A percentile compares a stretch with the other conserved stretches of the same genome.
phyloP scores from a whole-genome alignment of 2,113 vertebrate species.

The Casuarius casuarius region DNA sequence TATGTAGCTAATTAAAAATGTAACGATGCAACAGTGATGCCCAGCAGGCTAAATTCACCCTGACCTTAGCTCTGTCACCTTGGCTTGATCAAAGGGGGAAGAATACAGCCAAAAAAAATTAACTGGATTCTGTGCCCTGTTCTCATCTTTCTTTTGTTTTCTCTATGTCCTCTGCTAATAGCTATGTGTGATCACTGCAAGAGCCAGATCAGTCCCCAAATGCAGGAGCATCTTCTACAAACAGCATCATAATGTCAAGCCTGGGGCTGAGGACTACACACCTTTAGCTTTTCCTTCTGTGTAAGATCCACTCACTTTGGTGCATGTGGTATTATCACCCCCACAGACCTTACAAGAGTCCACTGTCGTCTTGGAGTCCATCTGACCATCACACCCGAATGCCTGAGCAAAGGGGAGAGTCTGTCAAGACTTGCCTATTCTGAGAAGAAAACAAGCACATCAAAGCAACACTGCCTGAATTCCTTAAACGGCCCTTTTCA shows the following conservation, averaged over 20 bases:
- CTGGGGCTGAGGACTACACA: conserved; percentile 51
- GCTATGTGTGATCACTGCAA: neutral
- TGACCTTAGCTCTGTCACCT: neutral
- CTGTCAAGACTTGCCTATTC: neutral
- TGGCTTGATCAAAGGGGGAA: neutral
- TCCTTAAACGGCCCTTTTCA: neutral
- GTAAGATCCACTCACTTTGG: conserved; percentile 78
- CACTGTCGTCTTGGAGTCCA: conserved; percentile 81
- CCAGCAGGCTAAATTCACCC: neutral
- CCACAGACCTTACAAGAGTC: conserved; percentile 89
- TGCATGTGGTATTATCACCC: conserved; percentile 87
- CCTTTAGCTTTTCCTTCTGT: conserved; percentile 84
- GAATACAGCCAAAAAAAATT: neutral
- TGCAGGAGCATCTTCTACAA: neutral
- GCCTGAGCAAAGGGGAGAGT: conserved; percentile 68
- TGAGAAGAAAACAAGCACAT: neutral
- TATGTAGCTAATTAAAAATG: neutral
- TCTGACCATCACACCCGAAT: conserved; percentile 90
- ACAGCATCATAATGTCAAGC: neutral
- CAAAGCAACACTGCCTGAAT: neutral
- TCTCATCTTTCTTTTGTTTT: neutral
- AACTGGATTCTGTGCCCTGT: neutral
- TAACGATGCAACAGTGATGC: neutral
- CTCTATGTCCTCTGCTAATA: neutral
- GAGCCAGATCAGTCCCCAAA: neutral